Conservation (phyloP, 2,888 invertebrate genomes). For the Hoplodrina ambigua region DNA sequence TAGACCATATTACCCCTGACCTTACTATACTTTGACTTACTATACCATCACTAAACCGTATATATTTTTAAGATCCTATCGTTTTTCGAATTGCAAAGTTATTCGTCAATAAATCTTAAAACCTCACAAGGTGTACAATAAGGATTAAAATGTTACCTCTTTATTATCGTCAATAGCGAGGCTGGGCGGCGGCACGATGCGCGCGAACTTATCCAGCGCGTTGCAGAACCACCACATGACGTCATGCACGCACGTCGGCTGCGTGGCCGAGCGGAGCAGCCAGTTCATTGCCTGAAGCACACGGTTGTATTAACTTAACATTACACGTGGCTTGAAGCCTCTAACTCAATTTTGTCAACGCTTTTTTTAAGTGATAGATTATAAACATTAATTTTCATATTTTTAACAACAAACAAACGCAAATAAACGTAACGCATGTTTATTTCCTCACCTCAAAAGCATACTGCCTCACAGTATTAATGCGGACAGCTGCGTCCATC, state of each 20-base stretch:
- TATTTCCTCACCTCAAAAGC: conserved; percentile 93
- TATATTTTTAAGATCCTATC: no score
- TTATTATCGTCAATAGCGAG: conserved; percentile 76
- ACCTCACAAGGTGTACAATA: neutral
- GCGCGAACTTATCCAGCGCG: conserved; percentile 92
- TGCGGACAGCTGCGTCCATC: conserved; percentile 96
- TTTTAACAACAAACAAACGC: neutral
- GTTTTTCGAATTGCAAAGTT: no score
- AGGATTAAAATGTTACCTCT: conserved; percentile 70
- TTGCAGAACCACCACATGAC: conserved; percentile 99
- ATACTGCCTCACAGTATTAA: conserved; percentile 95
- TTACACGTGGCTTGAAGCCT: no score
- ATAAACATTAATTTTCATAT: no score
- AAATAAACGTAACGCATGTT: neutral
- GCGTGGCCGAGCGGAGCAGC: conserved; percentile 97
- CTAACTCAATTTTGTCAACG: no score
- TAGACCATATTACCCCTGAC: no score
- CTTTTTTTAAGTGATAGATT: no score
- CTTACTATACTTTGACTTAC: no score
- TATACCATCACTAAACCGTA: no score
- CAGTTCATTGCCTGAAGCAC: conserved; percentile 95
- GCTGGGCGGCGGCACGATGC: conserved; percentile 75
- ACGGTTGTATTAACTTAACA: conserved; percentile 1
- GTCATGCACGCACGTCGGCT: conserved; percentile 97
- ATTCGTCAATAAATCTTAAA: no score